Evolutionary conservation across 1,140 invertebrate genomes (phyloP).

Genomic region (Eciton burchellii): DNA sequence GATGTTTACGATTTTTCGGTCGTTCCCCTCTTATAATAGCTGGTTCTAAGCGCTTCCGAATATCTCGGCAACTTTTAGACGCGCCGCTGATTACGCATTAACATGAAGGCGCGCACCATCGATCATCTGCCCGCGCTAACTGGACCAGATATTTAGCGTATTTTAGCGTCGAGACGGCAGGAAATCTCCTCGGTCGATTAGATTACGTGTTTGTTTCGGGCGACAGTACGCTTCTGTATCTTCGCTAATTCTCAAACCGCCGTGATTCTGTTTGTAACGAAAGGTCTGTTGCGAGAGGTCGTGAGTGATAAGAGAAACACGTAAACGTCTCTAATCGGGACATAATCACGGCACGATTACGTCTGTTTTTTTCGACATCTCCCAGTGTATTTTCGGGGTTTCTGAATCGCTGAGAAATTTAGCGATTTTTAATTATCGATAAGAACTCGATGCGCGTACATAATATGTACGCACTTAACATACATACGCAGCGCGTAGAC

Average conservation of each 20-base stretch:
- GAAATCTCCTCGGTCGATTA: constrained; percentile 22
- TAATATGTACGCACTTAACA: no score
- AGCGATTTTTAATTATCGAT: no score
- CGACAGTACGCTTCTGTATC: constrained; percentile 26
- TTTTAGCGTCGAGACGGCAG: constrained; percentile 14
- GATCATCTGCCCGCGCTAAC: neutral
- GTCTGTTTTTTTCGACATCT: neutral
- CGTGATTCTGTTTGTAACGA: constrained; percentile 29
- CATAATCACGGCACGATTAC: constrained; percentile 22
- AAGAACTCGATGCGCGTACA: no score
- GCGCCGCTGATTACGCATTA: neutral
- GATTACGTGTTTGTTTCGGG: constrained; percentile 43
- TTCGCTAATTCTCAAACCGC: constrained; percentile 37
- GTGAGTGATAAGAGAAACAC: constrained; percentile 27
- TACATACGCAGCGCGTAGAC: no score
- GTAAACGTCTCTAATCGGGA: constrained; percentile 36
- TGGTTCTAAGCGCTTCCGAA: neutral
- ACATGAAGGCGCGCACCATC: constrained; percentile 17
- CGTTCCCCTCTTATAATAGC: constrained; percentile 7
- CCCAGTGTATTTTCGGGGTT: constrained; percentile 14
- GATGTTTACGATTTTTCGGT: constrained; percentile 35
- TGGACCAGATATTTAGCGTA: neutral
- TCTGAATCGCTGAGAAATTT: constrained; percentile 3
- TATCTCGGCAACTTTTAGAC: constrained; percentile 4
- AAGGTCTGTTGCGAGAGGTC: constrained; percentile 42